These are phyloP conservation scores for Coelinius sp. DNA, from an alignment of 2,888 invertebrate genomes.

Conservation along the genomic window DNA sequence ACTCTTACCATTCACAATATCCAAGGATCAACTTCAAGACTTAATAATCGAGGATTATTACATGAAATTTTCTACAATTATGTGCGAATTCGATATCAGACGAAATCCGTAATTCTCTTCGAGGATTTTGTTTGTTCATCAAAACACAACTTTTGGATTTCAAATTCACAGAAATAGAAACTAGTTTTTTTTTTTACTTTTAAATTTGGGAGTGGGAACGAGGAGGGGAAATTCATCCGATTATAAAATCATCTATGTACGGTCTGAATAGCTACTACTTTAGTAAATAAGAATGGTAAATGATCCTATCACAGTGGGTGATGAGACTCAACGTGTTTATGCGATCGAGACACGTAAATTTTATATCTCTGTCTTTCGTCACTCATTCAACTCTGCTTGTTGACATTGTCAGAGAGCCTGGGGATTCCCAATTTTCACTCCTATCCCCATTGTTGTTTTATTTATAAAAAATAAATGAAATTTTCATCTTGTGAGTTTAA, in stretches of 20 bases:
- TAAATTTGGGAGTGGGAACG: background rate
- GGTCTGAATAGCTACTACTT: conserved; percentile 42
- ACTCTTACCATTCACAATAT: background rate
- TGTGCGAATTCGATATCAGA: conserved; percentile 3
- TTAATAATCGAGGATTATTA: background rate
- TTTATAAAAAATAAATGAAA: conserved; percentile 8
- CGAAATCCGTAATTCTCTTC: background rate
- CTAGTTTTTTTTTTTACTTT: too few relatives aligned
- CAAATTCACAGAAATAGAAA: conserved; percentile 5
- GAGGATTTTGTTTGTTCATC: background rate
- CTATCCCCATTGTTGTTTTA: background rate
- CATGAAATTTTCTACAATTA: conserved; percentile 21
- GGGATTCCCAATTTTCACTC: background rate
- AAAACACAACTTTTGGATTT: conserved; percentile 4
- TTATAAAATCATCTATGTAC: background rate
- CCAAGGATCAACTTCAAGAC: conserved; percentile 13
- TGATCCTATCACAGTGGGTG: conserved; percentile 52
- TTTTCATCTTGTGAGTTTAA: background rate
- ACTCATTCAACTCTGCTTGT: background rate
- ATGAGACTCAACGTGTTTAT: conserved; percentile 50
- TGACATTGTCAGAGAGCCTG: background rate
- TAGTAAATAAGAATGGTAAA: conserved; percentile 43
- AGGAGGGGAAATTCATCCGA: background rate
- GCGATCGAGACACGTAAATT: conserved; percentile 46
- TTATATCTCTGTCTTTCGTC: background rate